A percentile compares a stretch with the other conserved stretches of the same genome.
These are phyloP conservation scores for Metopia argyrocephala DNA, from an alignment of 2,888 invertebrate species.

Conservation along the genomic window DNA sequence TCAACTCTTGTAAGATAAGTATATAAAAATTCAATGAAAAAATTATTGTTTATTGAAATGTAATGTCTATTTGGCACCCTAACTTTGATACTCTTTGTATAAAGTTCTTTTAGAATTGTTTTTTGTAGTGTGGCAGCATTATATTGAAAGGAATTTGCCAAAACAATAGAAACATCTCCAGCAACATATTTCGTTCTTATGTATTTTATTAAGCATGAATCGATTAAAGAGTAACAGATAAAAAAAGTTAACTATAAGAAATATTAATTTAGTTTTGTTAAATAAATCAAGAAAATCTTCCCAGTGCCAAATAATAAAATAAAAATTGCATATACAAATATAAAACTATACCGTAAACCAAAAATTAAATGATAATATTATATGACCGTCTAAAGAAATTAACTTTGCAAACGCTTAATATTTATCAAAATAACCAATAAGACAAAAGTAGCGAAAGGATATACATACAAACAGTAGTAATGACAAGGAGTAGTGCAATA, in stretches of 20 bases:
- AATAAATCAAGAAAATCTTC: neutral
- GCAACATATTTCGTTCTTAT: neutral
- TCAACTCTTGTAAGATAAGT: no score
- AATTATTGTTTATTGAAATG: no score
- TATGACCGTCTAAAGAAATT: no score
- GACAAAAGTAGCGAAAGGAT: neutral
- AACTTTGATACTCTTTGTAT: no score
- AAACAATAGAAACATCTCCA: slow-evolving; percentile 5
- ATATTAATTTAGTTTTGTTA: neutral
- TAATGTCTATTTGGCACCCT: no score
- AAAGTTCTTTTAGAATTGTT: no score
- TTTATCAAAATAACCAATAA: neutral
- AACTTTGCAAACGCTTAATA: no score
- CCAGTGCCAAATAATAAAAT: slow-evolving; percentile 17
- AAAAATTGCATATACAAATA: no score
- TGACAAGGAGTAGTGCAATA: neutral
- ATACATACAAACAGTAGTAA: no score
- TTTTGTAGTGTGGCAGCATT: neutral
- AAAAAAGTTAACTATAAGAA: slow-evolving; percentile 1
- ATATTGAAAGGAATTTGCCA: neutral
- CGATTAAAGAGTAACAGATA: neutral
- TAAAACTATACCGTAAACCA: no score
- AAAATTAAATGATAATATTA: no score
- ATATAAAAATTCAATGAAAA: no score
- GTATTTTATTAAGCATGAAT: neutral